Evolutionary conservation across 2,888 invertebrate species (phyloP).

Genomic region (Parelbella ahira): DNA sequence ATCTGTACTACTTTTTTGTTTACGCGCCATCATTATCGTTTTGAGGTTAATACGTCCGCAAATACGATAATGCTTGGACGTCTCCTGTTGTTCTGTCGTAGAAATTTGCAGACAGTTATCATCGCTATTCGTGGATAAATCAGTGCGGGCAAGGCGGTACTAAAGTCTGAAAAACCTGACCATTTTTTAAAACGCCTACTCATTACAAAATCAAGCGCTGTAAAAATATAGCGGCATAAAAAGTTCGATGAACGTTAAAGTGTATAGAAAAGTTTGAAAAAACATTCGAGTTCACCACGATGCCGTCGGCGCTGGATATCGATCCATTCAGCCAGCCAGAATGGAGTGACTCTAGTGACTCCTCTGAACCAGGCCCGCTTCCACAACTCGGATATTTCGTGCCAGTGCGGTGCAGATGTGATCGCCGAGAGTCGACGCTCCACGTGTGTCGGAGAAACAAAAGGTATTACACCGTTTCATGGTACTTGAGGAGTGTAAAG

Average conservation of each 20-base stretch:
- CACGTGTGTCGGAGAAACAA: conserved; percentile 72
- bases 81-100: no score
- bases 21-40: conserved; percentile 34
- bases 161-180: no score
- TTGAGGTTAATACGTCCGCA: conserved; percentile 42
- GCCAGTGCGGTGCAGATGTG: conserved; percentile 74
- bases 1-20: conserved; percentile 39
- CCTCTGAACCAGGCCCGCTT: conserved; percentile 58
- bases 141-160: no score
- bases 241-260: no score
- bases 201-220: no score
- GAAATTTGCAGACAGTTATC: no score
- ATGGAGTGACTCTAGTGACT: conserved; percentile 73
- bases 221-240: no score
- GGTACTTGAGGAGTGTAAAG: no score
- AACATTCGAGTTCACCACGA: conserved; percentile 34
- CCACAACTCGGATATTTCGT: conserved; percentile 83
- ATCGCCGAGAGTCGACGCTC: conserved; percentile 47
- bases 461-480: no score
- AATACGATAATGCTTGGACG: conserved; percentile 33
- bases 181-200: no score
- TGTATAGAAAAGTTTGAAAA: no score
- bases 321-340: conserved; percentile 70
- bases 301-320: conserved; percentile 65
- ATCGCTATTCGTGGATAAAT: no score